phyloP scores from a whole-genome alignment of 2,113 vertebrate species.

The Neodon shergylaensis region DNA sequence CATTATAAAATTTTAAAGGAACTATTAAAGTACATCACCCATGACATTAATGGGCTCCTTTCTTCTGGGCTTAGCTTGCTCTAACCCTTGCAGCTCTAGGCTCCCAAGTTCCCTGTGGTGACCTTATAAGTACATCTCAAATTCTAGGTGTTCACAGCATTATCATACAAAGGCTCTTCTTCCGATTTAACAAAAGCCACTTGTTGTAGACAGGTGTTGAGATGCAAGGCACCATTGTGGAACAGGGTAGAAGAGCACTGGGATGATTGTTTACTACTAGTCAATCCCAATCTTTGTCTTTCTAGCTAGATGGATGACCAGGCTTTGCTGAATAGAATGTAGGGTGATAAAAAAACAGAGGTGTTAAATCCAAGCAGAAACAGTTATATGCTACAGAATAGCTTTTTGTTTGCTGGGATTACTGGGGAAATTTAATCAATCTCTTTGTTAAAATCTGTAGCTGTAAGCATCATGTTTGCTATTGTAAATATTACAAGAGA shows the following conservation, averaged over 20 bases:
- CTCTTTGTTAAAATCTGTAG: background rate
- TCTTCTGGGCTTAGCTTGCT: background rate
- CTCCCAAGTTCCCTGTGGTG: background rate
- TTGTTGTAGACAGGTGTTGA: background rate
- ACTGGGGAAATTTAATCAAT: background rate
- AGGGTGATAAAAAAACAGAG: background rate
- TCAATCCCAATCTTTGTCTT: background rate
- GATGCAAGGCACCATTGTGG: background rate
- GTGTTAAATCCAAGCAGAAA: background rate
- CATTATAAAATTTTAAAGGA: slow-evolving; percentile 29
- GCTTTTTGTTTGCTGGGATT: background rate
- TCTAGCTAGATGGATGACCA: background rate
- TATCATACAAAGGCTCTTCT: background rate
- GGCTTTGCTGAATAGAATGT: background rate
- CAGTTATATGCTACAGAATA: background rate
- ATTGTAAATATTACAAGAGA: background rate
- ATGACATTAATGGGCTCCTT: background rate
- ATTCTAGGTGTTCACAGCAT: background rate
- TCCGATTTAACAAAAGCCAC: background rate
- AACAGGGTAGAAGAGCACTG: background rate
- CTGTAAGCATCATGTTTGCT: background rate
- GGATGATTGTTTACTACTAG: background rate
- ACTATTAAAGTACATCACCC: background rate
- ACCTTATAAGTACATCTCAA: background rate
- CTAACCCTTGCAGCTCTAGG: background rate